Evolutionary conservation across 1,140 invertebrate species (phyloP).

Genomic region (Pinna nobilis): DNA sequence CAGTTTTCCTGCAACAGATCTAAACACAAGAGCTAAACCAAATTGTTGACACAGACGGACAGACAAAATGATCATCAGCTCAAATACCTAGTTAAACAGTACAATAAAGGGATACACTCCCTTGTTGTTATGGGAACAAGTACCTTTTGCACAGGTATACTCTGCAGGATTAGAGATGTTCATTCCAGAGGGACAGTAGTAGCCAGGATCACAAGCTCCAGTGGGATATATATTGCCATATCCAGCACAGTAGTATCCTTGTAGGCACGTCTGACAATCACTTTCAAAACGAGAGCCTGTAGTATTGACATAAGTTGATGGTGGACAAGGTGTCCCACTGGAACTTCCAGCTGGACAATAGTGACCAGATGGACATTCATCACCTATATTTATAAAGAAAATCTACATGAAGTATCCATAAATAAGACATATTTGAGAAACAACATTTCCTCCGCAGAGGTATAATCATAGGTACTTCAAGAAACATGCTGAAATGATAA

Average conservation of each 20-base stretch:
- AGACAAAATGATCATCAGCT: too few relatives aligned
- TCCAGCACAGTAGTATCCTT: constrained; percentile 65
- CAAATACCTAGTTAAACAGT: too few relatives aligned
- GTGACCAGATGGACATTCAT: constrained; percentile 62
- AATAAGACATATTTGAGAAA: neutral
- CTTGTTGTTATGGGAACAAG: neutral
- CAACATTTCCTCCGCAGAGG: neutral
- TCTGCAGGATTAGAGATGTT: constrained; percentile 58
- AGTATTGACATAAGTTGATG: constrained; percentile 62
- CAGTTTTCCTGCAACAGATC: too few relatives aligned
- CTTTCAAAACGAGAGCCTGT: constrained; percentile 48
- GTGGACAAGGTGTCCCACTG: constrained; percentile 62
- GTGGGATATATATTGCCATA: constrained; percentile 59
- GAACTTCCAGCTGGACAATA: constrained; percentile 65
- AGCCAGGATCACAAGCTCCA: constrained; percentile 61
- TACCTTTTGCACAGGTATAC: constrained; percentile 66
- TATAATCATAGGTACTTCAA: neutral
- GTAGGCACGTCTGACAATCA: constrained; percentile 62
- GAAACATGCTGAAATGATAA: too few relatives aligned
- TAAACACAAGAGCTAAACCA: too few relatives aligned
- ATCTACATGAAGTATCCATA: neutral
- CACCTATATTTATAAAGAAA: constrained; percentile 52
- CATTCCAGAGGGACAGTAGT: constrained; percentile 68
- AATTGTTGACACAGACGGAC: too few relatives aligned
- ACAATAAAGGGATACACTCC: too few relatives aligned